These are phyloP conservation scores for Lasioglossum zephyrum DNA, from an alignment of 2,888 invertebrate species.

Conservation along the genomic window DNA sequence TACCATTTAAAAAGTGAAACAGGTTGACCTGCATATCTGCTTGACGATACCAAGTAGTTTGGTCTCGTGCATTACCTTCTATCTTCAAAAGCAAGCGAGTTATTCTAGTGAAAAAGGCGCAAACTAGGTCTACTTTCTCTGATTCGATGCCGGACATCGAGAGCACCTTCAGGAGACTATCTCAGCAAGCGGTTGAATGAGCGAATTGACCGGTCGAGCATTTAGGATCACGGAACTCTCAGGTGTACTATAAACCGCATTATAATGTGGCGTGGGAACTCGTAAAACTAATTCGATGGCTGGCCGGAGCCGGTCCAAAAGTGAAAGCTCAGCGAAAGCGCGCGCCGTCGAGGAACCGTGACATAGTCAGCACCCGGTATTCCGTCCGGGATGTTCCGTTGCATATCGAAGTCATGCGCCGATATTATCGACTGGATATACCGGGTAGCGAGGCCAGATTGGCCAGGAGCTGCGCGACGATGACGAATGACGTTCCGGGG, in stretches of 20 bases:
- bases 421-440: slow-evolving; percentile 41
- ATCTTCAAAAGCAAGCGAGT: too few relatives aligned
- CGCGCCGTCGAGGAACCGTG: slow-evolving; percentile 14
- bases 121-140: not conserved
- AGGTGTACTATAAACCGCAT: slow-evolving; percentile 67
- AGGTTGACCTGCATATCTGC: too few relatives aligned
- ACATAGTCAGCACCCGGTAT: slow-evolving; percentile 24
- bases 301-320: slow-evolving; percentile 54
- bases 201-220: slow-evolving; percentile 12
- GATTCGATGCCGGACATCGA: not conserved
- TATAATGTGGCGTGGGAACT: slow-evolving; percentile 52
- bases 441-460: not conserved
- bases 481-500: slow-evolving; percentile 44
- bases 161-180: not conserved
- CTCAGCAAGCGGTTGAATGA: slow-evolving; percentile 21
- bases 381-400: slow-evolving; percentile 35
- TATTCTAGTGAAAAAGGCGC: not conserved
- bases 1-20: too few relatives aligned
- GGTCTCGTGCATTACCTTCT: too few relatives aligned
- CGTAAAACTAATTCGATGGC: slow-evolving; percentile 65
- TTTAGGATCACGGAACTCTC: slow-evolving; percentile 50
- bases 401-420: slow-evolving; percentile 25
- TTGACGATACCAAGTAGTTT: too few relatives aligned
- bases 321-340: slow-evolving; percentile 74
- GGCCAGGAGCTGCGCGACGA: slow-evolving; percentile 13